phyloP scores from a whole-genome alignment of 2,888 invertebrate species.

The Epirrita christyi region DNA sequence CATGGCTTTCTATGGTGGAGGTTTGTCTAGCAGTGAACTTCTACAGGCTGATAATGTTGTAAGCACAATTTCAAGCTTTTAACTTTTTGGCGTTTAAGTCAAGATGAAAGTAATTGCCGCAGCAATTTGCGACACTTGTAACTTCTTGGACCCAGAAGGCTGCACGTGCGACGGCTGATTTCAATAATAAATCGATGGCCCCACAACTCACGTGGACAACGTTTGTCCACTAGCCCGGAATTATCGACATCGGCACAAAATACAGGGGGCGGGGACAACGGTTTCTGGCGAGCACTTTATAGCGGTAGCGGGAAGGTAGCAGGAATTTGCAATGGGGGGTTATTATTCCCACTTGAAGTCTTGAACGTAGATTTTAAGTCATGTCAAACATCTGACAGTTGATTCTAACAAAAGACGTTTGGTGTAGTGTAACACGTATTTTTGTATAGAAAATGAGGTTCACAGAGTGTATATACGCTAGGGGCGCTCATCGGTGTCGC shows the following conservation, averaged over 20 bases:
- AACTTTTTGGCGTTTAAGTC: no score
- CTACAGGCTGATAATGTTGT: no score
- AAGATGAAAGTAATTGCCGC: neutral
- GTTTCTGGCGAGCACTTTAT: slow-evolving; percentile 67
- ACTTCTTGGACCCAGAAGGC: slow-evolving; percentile 37
- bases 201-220: slow-evolving; percentile 67
- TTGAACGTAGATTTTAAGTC: neutral
- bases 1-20: no score
- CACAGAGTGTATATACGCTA: no score
- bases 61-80: no score
- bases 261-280: slow-evolving; percentile 73
- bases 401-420: no score
- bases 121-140: neutral
- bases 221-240: slow-evolving; percentile 72
- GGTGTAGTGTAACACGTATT: no score
- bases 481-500: no score
- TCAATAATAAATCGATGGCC: slow-evolving; percentile 81
- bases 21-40: no score
- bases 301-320: slow-evolving; percentile 69
- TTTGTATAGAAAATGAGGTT: no score
- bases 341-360: slow-evolving; percentile 51
- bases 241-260: slow-evolving; percentile 76
- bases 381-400: slow-evolving; percentile 22
- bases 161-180: slow-evolving; percentile 73
- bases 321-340: slow-evolving; percentile 64